These are phyloP conservation scores for Megaceryle alcyon DNA, from an alignment of 2,797 vertebrate genomes.

Conservation along the genomic window DNA sequence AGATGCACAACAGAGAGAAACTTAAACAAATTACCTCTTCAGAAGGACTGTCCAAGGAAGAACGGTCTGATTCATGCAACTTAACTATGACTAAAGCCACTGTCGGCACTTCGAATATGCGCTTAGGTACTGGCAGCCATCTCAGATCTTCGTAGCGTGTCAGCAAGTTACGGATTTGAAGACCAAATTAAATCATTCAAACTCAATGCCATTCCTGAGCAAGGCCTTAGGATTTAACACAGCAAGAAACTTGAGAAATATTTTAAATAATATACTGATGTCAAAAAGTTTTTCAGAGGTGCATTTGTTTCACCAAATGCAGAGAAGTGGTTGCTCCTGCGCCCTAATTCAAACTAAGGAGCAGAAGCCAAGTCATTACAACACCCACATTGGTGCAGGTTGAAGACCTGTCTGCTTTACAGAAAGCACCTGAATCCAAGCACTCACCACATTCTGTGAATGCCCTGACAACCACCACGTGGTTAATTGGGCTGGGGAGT, in stretches of 20 bases:
- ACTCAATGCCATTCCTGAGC: neutral
- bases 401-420: neutral
- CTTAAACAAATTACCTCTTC: neutral
- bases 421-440: neutral
- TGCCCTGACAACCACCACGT: neutral
- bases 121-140: slow-evolving; percentile 28
- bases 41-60: neutral
- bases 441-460: neutral
- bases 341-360: neutral
- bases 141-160: neutral
- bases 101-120: slow-evolving; percentile 2
- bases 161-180: slow-evolving; percentile 21
- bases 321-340: neutral
- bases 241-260: neutral
- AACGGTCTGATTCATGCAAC: slow-evolving; percentile 7
- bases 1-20: slow-evolving; percentile 4
- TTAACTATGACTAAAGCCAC: slow-evolving; percentile 27
- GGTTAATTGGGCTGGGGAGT: neutral
- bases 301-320: neutral
- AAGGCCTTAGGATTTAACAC: neutral
- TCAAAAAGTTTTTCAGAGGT: neutral
- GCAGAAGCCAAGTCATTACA: neutral
- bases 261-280: neutral
- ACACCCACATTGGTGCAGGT: neutral
- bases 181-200: slow-evolving; percentile 11